Evolutionary conservation across 2,797 vertebrate genomes (phyloP).

Genomic region (Siniperca scherzeri): DNA sequence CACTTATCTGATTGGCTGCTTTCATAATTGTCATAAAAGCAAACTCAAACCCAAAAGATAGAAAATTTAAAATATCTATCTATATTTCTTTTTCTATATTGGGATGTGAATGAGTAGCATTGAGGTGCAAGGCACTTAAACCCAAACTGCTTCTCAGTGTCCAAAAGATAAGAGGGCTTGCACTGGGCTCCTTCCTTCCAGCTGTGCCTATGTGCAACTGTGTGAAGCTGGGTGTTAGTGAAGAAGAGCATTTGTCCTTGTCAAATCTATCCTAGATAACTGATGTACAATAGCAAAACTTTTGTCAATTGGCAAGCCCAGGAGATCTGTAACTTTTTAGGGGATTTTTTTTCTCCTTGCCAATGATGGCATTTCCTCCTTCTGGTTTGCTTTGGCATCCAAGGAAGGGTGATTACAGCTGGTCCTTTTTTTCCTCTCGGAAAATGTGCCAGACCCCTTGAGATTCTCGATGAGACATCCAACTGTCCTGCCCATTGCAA

Average conservation of each 20-base stretch:
- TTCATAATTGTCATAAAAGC: background rate
- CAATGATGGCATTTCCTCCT: conserved; percentile 17
- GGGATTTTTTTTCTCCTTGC: background rate
- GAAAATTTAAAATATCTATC: background rate
- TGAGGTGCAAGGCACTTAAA: background rate
- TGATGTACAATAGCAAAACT: conserved; percentile 7
- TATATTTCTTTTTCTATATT: background rate
- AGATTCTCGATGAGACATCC: background rate
- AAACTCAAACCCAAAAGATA: background rate
- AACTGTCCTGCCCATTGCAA: background rate
- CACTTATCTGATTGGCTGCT: conserved; percentile 8
- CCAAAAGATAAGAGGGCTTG: conserved; percentile 40
- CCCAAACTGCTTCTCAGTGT: conserved; percentile 27
- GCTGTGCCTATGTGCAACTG: conserved; percentile 3
- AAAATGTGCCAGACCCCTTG: conserved; percentile 27
- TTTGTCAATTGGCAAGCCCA: background rate
- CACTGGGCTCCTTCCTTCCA: conserved; percentile 29
- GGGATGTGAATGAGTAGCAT: background rate
- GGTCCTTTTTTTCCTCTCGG: conserved; percentile 9
- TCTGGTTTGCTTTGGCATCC: conserved; percentile 37
- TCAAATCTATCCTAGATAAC: conserved; percentile 15
- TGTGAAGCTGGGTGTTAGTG: background rate
- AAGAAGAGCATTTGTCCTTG: background rate
- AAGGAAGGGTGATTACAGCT: conserved; percentile 26
- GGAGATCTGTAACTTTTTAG: conserved; percentile 9